These are phyloP conservation scores for Sturnus vulgaris DNA, from an alignment of 2,113 vertebrate species.

Conservation along the genomic window DNA sequence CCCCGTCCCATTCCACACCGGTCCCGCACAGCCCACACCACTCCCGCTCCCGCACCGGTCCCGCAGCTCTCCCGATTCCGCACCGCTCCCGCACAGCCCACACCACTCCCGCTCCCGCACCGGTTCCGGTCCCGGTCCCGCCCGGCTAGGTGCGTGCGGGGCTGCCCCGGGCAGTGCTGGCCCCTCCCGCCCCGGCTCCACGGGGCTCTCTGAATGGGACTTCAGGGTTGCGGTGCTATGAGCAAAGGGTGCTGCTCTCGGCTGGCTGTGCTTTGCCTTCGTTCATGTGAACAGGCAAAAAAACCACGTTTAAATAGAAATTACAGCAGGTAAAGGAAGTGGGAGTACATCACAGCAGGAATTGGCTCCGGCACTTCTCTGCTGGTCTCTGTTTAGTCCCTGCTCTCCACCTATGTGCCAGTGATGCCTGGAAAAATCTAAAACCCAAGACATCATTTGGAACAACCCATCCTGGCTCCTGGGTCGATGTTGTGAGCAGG, in stretches of 20 bases:
- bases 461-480: not conserved
- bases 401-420: not conserved
- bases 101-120: too few relatives aligned
- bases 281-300: not conserved
- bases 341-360: too few relatives aligned
- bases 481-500: not conserved
- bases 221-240: accelerated
- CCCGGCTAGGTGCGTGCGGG: not conserved
- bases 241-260: not conserved
- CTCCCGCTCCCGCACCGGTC: too few relatives aligned
- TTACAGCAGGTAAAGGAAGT: not conserved
- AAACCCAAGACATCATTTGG: too few relatives aligned
- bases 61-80: not conserved
- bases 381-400: not conserved
- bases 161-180: not conserved
- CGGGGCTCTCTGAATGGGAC: not conserved
- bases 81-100: accelerated
- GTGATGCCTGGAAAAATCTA: too few relatives aligned
- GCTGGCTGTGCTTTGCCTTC: not conserved
- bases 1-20: not conserved
- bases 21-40: accelerated
- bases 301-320: not conserved
- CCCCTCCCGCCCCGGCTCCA: not conserved
- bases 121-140: not conserved
- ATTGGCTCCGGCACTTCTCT: not conserved